A percentile compares a stretch with the other conserved stretches of the same genome.
These are phyloP conservation scores for Carduelis carduelis DNA, from an alignment of 2,797 vertebrate species.

Conservation along the genomic window DNA sequence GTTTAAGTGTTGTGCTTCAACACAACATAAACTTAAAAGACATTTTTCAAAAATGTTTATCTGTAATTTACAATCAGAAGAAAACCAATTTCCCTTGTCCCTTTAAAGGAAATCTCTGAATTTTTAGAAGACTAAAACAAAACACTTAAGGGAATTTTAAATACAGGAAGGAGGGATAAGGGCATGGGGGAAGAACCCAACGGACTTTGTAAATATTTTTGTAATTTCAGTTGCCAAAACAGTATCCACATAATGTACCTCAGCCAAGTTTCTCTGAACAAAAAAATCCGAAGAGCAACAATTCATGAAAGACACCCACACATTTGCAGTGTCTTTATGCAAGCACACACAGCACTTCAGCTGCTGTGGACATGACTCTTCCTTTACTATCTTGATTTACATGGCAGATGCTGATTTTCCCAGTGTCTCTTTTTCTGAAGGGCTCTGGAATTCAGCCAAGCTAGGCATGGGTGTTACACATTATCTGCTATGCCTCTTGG, in stretches of 20 bases:
- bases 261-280: not conserved
- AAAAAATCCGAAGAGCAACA: not conserved
- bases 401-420: not conserved
- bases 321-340: not conserved
- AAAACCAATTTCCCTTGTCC: not conserved
- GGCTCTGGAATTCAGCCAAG: slow-evolving; percentile 1
- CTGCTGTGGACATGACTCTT: not conserved
- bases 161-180: slow-evolving; percentile 25
- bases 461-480: not conserved
- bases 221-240: slow-evolving; percentile 2
- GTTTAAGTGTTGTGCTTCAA: not conserved
- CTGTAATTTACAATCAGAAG: not conserved
- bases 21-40: not conserved
- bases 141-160: slow-evolving; percentile 6
- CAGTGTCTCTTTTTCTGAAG: not conserved
- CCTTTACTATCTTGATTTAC: not conserved
- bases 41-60: not conserved
- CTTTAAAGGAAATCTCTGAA: not conserved
- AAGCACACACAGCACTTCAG: not conserved
- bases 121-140: not conserved
- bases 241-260: not conserved
- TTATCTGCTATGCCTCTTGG: not conserved
- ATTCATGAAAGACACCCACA: not conserved
- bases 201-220: not conserved
- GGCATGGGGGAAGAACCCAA: not conserved